phyloP scores from a whole-genome alignment of 53 echinoderm and acorn worm species.

The Hippasteria phrygiana region DNA sequence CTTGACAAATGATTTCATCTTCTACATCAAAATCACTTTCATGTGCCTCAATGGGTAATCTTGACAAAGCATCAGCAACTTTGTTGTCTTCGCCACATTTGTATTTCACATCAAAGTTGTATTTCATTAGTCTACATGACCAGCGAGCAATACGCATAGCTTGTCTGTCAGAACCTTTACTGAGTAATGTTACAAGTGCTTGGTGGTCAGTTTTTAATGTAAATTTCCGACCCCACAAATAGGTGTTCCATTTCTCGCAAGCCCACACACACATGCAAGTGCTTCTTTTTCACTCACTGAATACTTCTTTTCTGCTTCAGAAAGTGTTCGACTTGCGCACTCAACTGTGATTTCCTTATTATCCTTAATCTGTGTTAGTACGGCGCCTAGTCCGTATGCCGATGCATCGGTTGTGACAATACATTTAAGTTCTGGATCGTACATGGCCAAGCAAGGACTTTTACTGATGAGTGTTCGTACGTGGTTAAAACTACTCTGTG shows the following conservation, averaged over 20 bases:
- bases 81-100: slow-evolving; percentile 34
- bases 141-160: slow-evolving; percentile 38
- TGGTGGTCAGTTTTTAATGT: slow-evolving; percentile 33
- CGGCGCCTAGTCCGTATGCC: slow-evolving; percentile 62
- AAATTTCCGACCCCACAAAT: slow-evolving; percentile 30
- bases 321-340: slow-evolving; percentile 35
- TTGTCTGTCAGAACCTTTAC: slow-evolving; percentile 16
- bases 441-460: slow-evolving; percentile 43
- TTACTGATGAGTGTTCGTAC: slow-evolving; percentile 12
- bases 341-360: slow-evolving; percentile 31
- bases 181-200: slow-evolving; percentile 43
- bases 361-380: slow-evolving; percentile 48
- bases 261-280: slow-evolving; percentile 62
- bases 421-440: slow-evolving; percentile 41
- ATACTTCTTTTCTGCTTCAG: slow-evolving; percentile 46
- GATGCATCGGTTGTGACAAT: slow-evolving; percentile 65
- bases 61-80: slow-evolving; percentile 20
- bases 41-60: slow-evolving; percentile 22
- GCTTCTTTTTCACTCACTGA: slow-evolving; percentile 64
- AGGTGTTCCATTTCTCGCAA: too few relatives aligned
- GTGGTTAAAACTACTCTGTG: slow-evolving; percentile 21
- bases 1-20: slow-evolving; percentile 39
- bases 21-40: too few relatives aligned
- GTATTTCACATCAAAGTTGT: slow-evolving; percentile 19
- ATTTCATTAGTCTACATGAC: slow-evolving; percentile 42